Base-by-base conservation (phyloP, 2,888 invertebrate species). In the Anarsia innoxiella region DNA sequence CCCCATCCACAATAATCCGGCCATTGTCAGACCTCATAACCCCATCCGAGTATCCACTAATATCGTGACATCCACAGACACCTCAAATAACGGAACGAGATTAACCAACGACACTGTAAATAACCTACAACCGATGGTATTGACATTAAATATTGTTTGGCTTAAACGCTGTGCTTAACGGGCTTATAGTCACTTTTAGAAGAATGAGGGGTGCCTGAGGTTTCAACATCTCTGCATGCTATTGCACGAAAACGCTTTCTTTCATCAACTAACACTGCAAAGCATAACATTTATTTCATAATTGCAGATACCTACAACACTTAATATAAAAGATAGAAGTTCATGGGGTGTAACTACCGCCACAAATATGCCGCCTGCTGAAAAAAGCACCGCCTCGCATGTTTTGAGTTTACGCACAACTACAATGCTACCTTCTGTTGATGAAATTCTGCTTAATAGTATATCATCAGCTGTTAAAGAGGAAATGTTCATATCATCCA, bases 11-110 rank as follows among this genome's bases (percentile, higher is more conserved):
- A 85, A 83, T 60, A 84, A 75, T 73, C 85, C 86, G 64, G 85
- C 85, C 70, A 83, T 84, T 66, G 83, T 86, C 67, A 85, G 80
- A 83, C 84, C 85, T 56, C 75, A 74, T 74, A 85, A 85, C 80
- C 86, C 86, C 63, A 84, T 83, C 80, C 87, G 86, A 85, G 87
- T 87, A 83, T 88, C 87, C 84, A 88, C 88, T 89, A 89, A 88
- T 88, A 88, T 86, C 85, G 88, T 86, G 88, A 88, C 73, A 71
- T 70, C 73, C 73, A 74, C 72, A 71, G 78, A 78, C 68, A 75
- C 63, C 61, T 84, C 82, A 86, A 88, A 87, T 86, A 87, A 87
- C 86, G 86, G 75, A 83, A 72, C 72, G 66, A 79, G 66, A 65
- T 76, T 78, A 80, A 83, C 76, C 70, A 75, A 19, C 72, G 80